These are phyloP conservation scores for Apamea anceps DNA, from an alignment of 2,888 invertebrate species.

Conservation along the genomic window DNA sequence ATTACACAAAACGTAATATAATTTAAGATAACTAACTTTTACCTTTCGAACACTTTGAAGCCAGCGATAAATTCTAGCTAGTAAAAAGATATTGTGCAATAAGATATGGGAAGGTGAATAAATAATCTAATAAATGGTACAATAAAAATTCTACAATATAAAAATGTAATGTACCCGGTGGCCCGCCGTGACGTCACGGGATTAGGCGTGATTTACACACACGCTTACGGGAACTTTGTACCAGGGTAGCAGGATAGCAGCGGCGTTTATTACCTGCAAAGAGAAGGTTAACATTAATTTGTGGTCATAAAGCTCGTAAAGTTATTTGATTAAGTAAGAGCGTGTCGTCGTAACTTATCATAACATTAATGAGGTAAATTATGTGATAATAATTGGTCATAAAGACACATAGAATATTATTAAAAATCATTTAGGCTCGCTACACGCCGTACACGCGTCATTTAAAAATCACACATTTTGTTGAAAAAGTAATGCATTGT, in stretches of 20 bases:
- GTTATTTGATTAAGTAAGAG: slow-evolving; percentile 23
- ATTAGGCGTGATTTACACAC: slow-evolving; percentile 80
- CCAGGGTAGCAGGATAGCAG: slow-evolving; percentile 43
- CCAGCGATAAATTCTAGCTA: slow-evolving; percentile 51
- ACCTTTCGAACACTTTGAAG: slow-evolving; percentile 44
- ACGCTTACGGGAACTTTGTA: slow-evolving; percentile 50
- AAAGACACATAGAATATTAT: not conserved
- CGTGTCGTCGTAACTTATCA: slow-evolving; percentile 21
- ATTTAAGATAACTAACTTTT: slow-evolving; percentile 30
- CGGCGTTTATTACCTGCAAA: slow-evolving; percentile 69
- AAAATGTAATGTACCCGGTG: slow-evolving; percentile 63
- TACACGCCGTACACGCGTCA: not conserved
- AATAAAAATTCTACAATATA: slow-evolving; percentile 63
- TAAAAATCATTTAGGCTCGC: not conserved
- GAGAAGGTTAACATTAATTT: slow-evolving; percentile 54
- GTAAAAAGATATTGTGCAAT: slow-evolving; percentile 47
- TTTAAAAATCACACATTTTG: slow-evolving; percentile 28
- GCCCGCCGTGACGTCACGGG: slow-evolving; percentile 73
- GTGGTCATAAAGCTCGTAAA: slow-evolving; percentile 53
- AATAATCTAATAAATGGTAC: slow-evolving; percentile 67
- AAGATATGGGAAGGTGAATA: slow-evolving; percentile 68
- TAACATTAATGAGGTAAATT: slow-evolving; percentile 6
- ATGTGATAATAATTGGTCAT: slow-evolving; percentile 2
- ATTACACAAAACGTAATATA: slow-evolving; percentile 37
- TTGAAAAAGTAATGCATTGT: slow-evolving; percentile 49